phyloP scores from a whole-genome alignment of 2,888 invertebrate genomes.

The Perdita meconis region DNA sequence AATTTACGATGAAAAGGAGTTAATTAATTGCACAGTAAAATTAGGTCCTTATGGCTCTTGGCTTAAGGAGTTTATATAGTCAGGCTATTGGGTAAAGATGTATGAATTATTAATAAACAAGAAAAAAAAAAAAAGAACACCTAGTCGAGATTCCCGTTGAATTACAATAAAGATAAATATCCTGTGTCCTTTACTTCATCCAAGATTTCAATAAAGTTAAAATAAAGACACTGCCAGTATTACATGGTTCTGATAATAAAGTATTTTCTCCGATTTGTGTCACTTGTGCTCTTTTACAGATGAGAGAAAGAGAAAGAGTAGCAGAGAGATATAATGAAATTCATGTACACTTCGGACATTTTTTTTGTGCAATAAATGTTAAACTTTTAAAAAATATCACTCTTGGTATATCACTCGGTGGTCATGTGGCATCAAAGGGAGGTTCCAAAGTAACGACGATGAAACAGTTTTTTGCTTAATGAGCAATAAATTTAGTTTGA shows the following conservation, averaged over 20 bases:
- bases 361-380: slow-evolving; percentile 80
- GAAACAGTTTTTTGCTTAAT: slow-evolving; percentile 44
- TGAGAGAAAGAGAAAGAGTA: slow-evolving; percentile 58
- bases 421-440: slow-evolving; percentile 80
- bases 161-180: slow-evolving; percentile 79
- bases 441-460: slow-evolving; percentile 52
- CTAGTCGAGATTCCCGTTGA: slow-evolving; percentile 80
- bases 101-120: slow-evolving; percentile 76
- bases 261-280: slow-evolving; percentile 72
- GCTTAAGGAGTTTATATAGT: slow-evolving; percentile 68
- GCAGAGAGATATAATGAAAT: slow-evolving; percentile 35
- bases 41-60: slow-evolving; percentile 74
- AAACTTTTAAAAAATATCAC: slow-evolving; percentile 73
- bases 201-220: slow-evolving; percentile 74
- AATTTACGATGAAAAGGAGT: slow-evolving; percentile 19
- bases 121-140: slow-evolving; percentile 68
- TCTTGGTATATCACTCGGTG: slow-evolving; percentile 78
- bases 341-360: slow-evolving; percentile 76
- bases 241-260: slow-evolving; percentile 71
- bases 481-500: slow-evolving; percentile 70
- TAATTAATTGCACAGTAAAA: slow-evolving; percentile 29
- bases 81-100: slow-evolving; percentile 78
- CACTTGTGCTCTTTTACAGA: slow-evolving; percentile 73
- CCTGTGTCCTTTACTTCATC: slow-evolving; percentile 79
- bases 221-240: slow-evolving; percentile 71